phyloP scores from a whole-genome alignment of 2,888 invertebrate species.

The Sesia bembeciformis region DNA sequence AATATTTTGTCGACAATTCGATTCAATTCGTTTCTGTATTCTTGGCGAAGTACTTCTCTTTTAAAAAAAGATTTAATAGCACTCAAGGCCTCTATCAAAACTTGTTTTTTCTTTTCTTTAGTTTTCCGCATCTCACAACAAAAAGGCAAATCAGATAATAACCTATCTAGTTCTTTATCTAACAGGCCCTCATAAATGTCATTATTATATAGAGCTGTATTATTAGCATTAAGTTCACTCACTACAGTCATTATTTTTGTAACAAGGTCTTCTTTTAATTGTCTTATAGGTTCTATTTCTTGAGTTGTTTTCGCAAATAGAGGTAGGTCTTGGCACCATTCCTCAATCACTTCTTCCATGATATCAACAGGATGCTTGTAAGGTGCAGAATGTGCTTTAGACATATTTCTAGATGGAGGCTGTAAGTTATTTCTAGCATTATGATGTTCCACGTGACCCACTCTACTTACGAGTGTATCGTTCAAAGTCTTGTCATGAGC shows the following conservation, averaged over 20 bases:
- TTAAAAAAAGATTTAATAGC: neutral
- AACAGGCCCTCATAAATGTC: slow-evolving; percentile 27
- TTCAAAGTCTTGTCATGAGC: slow-evolving; percentile 9
- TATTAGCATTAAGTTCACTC: slow-evolving; percentile 34
- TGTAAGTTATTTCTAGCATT: neutral
- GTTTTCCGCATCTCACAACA: slow-evolving; percentile 5
- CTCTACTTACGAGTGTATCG: slow-evolving; percentile 17
- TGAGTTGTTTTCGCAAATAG: slow-evolving; percentile 16
- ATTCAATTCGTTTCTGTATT: neutral
- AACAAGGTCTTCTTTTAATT: slow-evolving; percentile 24
- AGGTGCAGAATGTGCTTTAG: slow-evolving; percentile 4
- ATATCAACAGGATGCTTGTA: slow-evolving; percentile 30
- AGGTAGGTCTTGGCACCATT: slow-evolving; percentile 40
- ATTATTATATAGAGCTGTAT: slow-evolving; percentile 30
- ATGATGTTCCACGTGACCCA: slow-evolving; percentile 14
- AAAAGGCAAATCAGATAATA: slow-evolving; percentile 23
- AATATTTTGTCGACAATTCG: neutral
- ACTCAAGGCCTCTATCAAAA: neutral
- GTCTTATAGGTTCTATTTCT: slow-evolving; percentile 15
- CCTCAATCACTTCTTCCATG: slow-evolving; percentile 31
- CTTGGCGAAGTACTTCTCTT: neutral
- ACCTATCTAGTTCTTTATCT: slow-evolving; percentile 30
- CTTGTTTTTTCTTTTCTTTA: neutral
- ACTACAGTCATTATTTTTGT: slow-evolving; percentile 41
- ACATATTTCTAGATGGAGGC: neutral